Evolutionary conservation across 2,113 vertebrate species (phyloP).

Genomic region (Ceratotherium simum): DNA sequence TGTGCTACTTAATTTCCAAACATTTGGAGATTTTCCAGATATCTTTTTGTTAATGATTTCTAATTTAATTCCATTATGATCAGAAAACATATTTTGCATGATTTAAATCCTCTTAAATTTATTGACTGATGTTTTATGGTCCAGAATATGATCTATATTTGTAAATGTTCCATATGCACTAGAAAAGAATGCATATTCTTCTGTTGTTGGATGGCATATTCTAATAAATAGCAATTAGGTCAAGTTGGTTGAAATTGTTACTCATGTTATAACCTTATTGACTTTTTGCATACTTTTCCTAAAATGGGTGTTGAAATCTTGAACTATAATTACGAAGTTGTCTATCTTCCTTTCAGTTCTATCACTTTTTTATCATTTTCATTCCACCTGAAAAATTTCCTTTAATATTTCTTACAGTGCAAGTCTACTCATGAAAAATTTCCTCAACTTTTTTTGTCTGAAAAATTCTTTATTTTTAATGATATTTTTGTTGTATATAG

Average conservation of each 20-base stretch:
- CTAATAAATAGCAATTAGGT: neutral
- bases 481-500: neutral
- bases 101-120: slow-evolving; percentile 3
- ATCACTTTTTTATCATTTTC: neutral
- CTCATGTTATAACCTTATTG: neutral
- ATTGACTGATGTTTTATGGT: neutral
- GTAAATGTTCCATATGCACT: neutral
- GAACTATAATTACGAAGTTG: neutral
- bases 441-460: neutral
- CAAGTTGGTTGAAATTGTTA: neutral
- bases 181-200: neutral
- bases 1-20: slow-evolving; percentile 36
- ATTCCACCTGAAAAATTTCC: slow-evolving; percentile 1
- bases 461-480: neutral
- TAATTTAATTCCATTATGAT: neutral
- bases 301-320: neutral
- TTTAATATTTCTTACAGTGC: slow-evolving; percentile 2
- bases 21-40: slow-evolving; percentile 5
- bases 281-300: slow-evolving; percentile 26
- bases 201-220: neutral
- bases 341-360: neutral
- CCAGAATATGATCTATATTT: neutral
- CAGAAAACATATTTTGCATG: neutral
- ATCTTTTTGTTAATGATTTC: neutral
- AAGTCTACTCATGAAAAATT: slow-evolving; percentile 15